Evolutionary conservation across 2,888 invertebrate species (phyloP).

Genomic region (Liopterus haemorrhoidalis): DNA sequence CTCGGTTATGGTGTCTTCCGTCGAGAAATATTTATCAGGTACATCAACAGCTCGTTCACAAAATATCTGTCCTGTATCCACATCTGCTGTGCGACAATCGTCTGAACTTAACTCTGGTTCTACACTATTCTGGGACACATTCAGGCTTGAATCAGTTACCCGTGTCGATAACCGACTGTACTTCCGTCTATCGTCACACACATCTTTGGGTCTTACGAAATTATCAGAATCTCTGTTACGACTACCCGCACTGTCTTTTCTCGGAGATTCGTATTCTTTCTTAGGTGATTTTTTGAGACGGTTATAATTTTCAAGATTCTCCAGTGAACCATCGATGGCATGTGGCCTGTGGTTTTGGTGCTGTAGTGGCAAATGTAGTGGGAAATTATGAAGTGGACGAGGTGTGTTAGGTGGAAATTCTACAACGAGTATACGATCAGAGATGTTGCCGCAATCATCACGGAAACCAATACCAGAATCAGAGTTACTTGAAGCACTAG

Average conservation of each 20-base stretch:
- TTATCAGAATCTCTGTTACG: no score
- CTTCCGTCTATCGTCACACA: conserved; percentile 31
- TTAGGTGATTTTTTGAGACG: no score
- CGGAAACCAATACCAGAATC: conserved; percentile 94
- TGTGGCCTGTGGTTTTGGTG: conserved; percentile 37
- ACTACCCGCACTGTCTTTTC: no score
- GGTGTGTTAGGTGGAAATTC: conserved; percentile 57
- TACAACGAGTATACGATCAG: conserved; percentile 71
- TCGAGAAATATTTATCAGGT: conserved; percentile 34
- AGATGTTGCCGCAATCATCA: conserved; percentile 79
- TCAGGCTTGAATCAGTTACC: conserved; percentile 59
- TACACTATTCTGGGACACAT: no score
- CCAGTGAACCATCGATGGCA: conserved; percentile 41
- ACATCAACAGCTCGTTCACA: conserved; percentile 44
- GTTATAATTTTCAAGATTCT: no score
- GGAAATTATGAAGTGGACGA: conserved; percentile 31
- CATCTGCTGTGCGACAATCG: conserved; percentile 35
- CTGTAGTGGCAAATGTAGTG: no score
- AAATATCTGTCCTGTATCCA: conserved; percentile 33
- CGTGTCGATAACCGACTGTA: conserved; percentile 58
- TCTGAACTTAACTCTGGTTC: conserved; percentile 35
- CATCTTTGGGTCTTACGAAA: no score
- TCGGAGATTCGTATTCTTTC: no score
- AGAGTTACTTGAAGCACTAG: conserved; percentile 86
- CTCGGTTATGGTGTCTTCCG: conserved; percentile 9